Evolutionary conservation across 2,797 vertebrate species (phyloP).

Genomic region (Pangasius sanitwongsei): DNA sequence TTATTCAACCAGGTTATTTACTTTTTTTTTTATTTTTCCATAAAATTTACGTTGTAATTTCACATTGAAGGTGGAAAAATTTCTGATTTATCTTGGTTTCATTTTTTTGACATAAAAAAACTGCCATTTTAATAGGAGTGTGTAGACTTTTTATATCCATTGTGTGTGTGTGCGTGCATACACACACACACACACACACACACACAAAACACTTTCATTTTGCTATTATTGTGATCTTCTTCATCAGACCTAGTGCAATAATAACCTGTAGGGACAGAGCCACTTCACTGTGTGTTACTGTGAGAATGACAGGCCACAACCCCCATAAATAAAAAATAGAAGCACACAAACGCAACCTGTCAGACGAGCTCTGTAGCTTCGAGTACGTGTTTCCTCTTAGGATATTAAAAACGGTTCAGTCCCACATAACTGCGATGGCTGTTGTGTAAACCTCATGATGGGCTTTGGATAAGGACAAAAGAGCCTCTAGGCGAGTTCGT

Average conservation of each 20-base stretch:
- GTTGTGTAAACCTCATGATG: conserved; percentile 31
- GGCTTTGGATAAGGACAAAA: conserved; percentile 27
- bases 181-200: too few species aligned
- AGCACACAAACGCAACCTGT: neutral
- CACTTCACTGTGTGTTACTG: neutral
- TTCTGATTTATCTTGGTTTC: too few species aligned
- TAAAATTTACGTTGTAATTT: too few species aligned
- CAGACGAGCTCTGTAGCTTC: neutral
- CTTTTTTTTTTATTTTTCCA: too few species aligned
- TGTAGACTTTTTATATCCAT: too few species aligned
- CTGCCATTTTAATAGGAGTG: too few species aligned
- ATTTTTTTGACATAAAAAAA: too few species aligned
- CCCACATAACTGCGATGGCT: neutral
- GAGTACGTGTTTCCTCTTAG: conserved; percentile 11
- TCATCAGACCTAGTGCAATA: neutral
- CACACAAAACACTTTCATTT: neutral
- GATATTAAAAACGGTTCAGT: conserved; percentile 1
- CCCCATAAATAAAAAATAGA: neutral
- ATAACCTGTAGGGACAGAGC: too few species aligned
- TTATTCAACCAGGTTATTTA: too few species aligned
- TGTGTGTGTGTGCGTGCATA: too few species aligned
- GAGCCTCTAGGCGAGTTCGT: neutral
- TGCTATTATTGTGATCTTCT: too few species aligned
- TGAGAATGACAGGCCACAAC: neutral
- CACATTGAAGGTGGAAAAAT: too few species aligned